A percentile compares a stretch with the other conserved stretches of the same genome.
These are phyloP conservation scores for Strix occidentalis DNA, from an alignment of 2,797 vertebrate genomes.

Conservation along the genomic window DNA sequence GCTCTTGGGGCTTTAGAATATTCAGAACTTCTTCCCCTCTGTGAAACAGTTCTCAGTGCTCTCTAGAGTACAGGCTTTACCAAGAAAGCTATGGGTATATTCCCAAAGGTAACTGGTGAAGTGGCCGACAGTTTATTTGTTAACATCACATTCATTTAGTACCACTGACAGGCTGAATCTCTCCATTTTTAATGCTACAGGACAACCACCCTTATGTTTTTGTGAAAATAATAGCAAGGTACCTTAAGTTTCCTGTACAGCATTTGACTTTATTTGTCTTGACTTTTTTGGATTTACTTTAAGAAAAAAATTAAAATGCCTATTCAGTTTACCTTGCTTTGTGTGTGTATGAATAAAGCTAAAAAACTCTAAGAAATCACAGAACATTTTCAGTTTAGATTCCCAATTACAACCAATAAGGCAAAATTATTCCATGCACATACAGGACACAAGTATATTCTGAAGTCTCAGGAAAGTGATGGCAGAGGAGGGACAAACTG, in stretches of 20 bases:
- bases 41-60: background rate
- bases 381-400: background rate
- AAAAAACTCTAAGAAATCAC: background rate
- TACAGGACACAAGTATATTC: background rate
- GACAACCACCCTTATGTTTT: background rate
- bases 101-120: background rate
- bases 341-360: background rate
- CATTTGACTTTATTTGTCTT: background rate
- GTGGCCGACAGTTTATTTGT: background rate
- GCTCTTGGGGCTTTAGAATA: background rate
- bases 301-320: background rate
- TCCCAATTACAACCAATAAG: background rate
- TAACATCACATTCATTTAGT: background rate
- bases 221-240: background rate
- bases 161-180: background rate
- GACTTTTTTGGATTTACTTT: background rate
- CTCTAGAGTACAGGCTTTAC: background rate
- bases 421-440: background rate
- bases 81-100: background rate
- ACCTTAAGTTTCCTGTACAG: background rate
- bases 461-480: background rate
- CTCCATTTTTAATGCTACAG: background rate
- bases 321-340: background rate
- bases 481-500: background rate
- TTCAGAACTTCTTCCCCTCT: background rate